phyloP scores from a whole-genome alignment of 2,888 invertebrate genomes.

The Andrena bicolor region DNA sequence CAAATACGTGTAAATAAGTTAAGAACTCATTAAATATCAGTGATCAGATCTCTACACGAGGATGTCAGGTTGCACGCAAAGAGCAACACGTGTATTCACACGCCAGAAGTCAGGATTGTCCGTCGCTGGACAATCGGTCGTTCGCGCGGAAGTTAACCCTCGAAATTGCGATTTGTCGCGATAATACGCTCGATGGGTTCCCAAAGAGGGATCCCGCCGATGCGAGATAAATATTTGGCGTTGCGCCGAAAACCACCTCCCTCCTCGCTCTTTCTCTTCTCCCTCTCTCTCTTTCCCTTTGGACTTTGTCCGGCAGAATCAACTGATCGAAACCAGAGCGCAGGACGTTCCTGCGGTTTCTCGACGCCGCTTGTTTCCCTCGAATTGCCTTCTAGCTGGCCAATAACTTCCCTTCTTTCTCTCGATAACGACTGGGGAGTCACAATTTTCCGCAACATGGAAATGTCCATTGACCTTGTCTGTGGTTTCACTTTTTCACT shows the following conservation, averaged over 20 bases:
- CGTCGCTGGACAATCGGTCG: not conserved
- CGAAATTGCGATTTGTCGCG: slow-evolving; percentile 65
- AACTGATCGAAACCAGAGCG: slow-evolving; percentile 59
- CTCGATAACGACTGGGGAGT: slow-evolving; percentile 18
- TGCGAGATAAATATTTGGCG: slow-evolving; percentile 69
- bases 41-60: too few species aligned
- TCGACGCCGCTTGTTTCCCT: slow-evolving; percentile 42
- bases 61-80: not conserved
- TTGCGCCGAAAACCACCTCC: slow-evolving; percentile 57
- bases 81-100: slow-evolving; percentile 24
- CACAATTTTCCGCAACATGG: not conserved
- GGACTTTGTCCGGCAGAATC: slow-evolving; percentile 50
- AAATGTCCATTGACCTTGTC: not conserved
- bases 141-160: slow-evolving; percentile 57
- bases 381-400: slow-evolving; percentile 39
- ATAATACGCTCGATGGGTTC: slow-evolving; percentile 67
- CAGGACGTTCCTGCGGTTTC: slow-evolving; percentile 51
- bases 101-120: not conserved
- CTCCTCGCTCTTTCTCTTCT: not conserved
- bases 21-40: too few species aligned
- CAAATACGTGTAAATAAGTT: too few species aligned
- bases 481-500: not conserved
- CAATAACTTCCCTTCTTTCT: slow-evolving; percentile 28
- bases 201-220: slow-evolving; percentile 47
- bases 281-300: not conserved